Evolutionary conservation across 2,888 invertebrate species (phyloP).

Genomic region (Cataglyphis albicans): DNA sequence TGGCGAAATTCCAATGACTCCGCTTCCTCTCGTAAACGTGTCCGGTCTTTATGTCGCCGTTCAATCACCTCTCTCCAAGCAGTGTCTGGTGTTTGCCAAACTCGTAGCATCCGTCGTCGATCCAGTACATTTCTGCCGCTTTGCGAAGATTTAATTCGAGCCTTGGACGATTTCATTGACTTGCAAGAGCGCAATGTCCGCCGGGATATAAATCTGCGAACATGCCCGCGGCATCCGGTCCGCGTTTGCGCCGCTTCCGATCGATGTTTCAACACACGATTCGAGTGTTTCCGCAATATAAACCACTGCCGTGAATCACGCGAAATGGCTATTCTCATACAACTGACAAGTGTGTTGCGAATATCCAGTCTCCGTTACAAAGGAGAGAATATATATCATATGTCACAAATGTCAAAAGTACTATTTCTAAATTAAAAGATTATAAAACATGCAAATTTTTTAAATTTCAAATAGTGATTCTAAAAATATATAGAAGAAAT

Average conservation of each 20-base stretch:
- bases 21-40: constrained; percentile 43
- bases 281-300: constrained; percentile 26
- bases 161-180: constrained; percentile 67
- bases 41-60: constrained; percentile 60
- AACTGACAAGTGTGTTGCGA: not conserved
- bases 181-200: constrained; percentile 35
- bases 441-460: not conserved
- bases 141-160: constrained; percentile 44
- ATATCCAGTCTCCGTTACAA: constrained; percentile 14
- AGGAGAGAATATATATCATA: not conserved
- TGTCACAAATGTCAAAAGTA: not conserved
- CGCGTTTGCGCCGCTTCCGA: constrained; percentile 41
- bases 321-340: constrained; percentile 11
- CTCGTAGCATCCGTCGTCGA: constrained; percentile 60
- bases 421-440: not conserved
- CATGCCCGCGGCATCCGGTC: constrained; percentile 45
- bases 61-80: constrained; percentile 63
- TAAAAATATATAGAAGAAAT: not conserved
- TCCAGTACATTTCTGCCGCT: constrained; percentile 48
- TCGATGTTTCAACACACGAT: constrained; percentile 50
- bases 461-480: not conserved
- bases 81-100: constrained; percentile 61
- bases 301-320: constrained; percentile 42
- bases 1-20: constrained; percentile 70
- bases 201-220: constrained; percentile 40